Base-by-base conservation (phyloP, 2,797 vertebrate species). In the Psittacula derbiana region DNA sequence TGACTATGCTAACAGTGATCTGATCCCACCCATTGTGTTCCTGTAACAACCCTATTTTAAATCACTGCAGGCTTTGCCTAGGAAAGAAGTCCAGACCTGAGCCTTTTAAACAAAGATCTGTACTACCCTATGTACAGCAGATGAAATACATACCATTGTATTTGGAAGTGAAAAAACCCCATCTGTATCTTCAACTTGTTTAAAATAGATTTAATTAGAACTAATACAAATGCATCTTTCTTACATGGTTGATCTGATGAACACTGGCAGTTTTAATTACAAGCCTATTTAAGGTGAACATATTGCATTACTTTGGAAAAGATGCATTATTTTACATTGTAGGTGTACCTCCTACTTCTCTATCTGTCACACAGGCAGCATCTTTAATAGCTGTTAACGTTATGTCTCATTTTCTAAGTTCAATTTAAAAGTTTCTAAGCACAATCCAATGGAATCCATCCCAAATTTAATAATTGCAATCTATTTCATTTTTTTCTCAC, bases 401-500 rank as follows among this genome's bases (percentile, higher is more conserved):
- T 83, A 78, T 23, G n/a, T 89, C 86, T 92, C 61, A 73, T 88
- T 95, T 92, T 90, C 74, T 25, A 76, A 85, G 83, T 58, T 53
- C 67, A 38, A 2, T 43, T 86, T 43, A 46, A 0, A 88, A 94
- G 72, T 80, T 94, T 80, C 84, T 60, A 86, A 95, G 90, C 85
- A 94, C 58, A 92, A 76, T 87, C 93, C 24, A 36, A 88, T 84
- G 95, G 96, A 98, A 96, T 91, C 81, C 67, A 93, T 80, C 71
- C 41, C 62, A 97, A 94, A 97, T 95, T 84, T 96, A 97, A 97
- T 97, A 92, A 97, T 89, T 97, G 66, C 81, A 94, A 96, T 89
- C 85, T 95, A 88, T 96, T 93, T 64, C 65, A 38, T 65, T 90
- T 94, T 90, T 76, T 43, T 53, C 28, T 90, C 80, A 62, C 90